These are phyloP conservation scores for Yponomeuta malinellus DNA, from an alignment of 2,888 invertebrate genomes.

Conservation along the genomic window DNA sequence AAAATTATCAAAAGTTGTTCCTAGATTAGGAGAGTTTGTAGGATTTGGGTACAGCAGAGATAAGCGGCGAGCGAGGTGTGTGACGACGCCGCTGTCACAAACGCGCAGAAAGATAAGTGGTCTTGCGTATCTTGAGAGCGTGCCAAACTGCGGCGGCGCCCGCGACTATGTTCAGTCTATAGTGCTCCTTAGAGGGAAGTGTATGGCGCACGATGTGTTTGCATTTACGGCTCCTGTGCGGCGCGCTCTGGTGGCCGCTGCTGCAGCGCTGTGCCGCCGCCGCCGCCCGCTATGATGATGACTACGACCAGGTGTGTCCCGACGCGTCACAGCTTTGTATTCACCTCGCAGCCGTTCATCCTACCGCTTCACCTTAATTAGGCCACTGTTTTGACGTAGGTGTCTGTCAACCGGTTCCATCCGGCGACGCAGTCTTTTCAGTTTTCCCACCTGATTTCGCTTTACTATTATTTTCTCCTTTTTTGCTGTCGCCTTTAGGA, in stretches of 20 bases:
- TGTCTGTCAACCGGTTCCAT: conserved; percentile 26
- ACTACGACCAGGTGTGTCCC: conserved; percentile 70
- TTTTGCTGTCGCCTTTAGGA: conserved; percentile 38
- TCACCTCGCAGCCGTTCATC: conserved; percentile 26
- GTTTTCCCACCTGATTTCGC: conserved; percentile 51
- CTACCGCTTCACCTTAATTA: conserved; percentile 55
- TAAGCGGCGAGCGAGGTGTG: conserved; percentile 7
- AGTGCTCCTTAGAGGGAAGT: conserved; percentile 69
- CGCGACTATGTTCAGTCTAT: conserved; percentile 69
- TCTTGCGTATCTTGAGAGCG: conserved; percentile 29
- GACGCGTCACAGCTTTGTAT: conserved; percentile 35
- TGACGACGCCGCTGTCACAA: conserved; percentile 42
- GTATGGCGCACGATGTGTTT: conserved; percentile 73
- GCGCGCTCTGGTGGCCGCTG: conserved; percentile 71
- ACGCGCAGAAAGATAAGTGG: conserved; percentile 58
- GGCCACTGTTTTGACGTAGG: conserved; percentile 44
- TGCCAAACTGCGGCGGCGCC: conserved; percentile 41
- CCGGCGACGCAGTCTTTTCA: conserved; percentile 48
- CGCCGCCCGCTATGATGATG: conserved; percentile 61
- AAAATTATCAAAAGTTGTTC: not conserved
- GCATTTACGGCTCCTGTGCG: conserved; percentile 70
- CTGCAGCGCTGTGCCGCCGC: conserved; percentile 64
- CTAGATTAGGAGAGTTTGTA: conserved; percentile 6
- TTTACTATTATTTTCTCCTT: conserved; percentile 34
- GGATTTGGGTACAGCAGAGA: conserved; percentile 1